These are phyloP conservation scores for Venustaconcha ellipsiformis DNA, from an alignment of 1,140 invertebrate genomes.

Conservation along the genomic window DNA sequence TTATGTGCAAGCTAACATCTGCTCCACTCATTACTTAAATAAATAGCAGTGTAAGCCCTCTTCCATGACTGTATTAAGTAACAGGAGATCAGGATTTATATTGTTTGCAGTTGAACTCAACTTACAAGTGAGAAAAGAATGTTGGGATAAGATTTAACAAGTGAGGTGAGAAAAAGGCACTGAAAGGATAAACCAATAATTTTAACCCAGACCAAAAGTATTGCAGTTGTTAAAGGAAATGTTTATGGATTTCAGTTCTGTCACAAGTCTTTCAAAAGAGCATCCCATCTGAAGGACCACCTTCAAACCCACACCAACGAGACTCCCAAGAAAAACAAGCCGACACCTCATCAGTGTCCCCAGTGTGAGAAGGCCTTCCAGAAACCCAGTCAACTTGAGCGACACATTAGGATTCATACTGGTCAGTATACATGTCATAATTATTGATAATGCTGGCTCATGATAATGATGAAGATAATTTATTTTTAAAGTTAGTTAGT, in stretches of 20 bases:
- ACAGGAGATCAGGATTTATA: no score
- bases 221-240: neutral
- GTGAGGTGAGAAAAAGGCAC: constrained; percentile 10
- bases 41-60: no score
- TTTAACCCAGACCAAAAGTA: neutral
- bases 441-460: no score
- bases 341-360: constrained; percentile 55
- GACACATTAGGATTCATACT: constrained; percentile 77
- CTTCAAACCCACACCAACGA: constrained; percentile 43
- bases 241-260: constrained; percentile 53
- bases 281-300: constrained; percentile 64
- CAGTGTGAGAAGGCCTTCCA: constrained; percentile 66
- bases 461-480: no score
- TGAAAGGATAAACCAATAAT: neutral
- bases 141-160: constrained; percentile 3
- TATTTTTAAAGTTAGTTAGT: no score
- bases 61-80: no score
- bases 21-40: no score
- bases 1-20: no score
- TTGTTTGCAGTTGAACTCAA: no score
- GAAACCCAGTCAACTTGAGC: constrained; percentile 67
- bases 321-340: constrained; percentile 19
- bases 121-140: neutral
- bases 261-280: constrained; percentile 61
- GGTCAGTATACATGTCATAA: constrained; percentile 68